Evolutionary conservation across 1,140 invertebrate species (phyloP), one percentile per base, ranked within the genome.

Genomic region (Lysiphlebus fabarum): DNA sequence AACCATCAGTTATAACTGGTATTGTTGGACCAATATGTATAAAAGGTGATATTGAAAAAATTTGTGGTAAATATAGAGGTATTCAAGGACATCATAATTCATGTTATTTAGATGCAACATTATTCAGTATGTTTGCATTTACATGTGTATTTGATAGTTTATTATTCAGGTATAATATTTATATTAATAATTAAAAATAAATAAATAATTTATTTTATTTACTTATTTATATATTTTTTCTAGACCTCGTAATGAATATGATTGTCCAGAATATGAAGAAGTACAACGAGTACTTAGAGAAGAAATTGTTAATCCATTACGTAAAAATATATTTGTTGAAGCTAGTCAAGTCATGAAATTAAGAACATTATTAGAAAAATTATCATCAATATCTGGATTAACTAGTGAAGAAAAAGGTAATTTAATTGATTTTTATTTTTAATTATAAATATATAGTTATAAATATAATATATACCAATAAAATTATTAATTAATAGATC

Each of bases 31-130:
- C 92, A 7, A 82, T 94, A 43, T 85, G 80, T 63, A 78, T 85
- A 62, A 80, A 81, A 59, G 85, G 85, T 10, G 86, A 88, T 64
- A 79, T 90, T 10, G 83, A 85, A 58, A 83, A 79, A 40, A 81
- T 88, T 57, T 89, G 86, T 69, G 87, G 90, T 14, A 91, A 91
- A 78, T 89, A 86, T 71, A 82, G 86, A 63, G 95, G 96, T 4
- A 98, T 98, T 67, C 95, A 98, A 80, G 96, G 96, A 6, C 94
- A 98, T 75, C 92, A 96, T 70, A 99, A 98, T 81, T 98, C 95
- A 0, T 99, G 96, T 76, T 99, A 99, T 76, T 81, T 98, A 59
- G 96, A 99, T 77, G 94, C 95, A 2, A 97, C 94, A 4, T 80
- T 98, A 6, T 97, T 97, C 77, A 88, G 92, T 14, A 98, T 98